Base-by-base conservation (phyloP, 1,140 invertebrate species). In the Drepana arcuata region DNA sequence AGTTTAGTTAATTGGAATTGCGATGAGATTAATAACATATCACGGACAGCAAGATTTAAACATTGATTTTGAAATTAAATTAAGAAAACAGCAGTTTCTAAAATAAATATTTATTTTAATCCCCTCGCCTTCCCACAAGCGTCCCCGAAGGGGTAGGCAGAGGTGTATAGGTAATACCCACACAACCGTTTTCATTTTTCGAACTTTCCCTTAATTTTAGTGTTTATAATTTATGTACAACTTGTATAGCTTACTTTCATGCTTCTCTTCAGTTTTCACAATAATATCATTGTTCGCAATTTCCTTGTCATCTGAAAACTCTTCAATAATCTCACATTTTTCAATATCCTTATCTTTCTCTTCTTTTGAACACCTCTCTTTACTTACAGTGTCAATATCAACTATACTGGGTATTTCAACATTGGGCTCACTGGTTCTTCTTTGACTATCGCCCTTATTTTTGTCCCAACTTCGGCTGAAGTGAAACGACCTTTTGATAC, bases 401-500 rank as follows among this genome's bases (percentile, higher is more conserved):
- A 65, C 42, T 14, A 58, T 41, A 44, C 52, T 62, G 7, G 65
- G 34, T 28, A 72, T 68, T 45, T 83, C 67, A 23, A 77, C 50
- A 15, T 58, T 64, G 6, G 83, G 81, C 47, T 84, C 81, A 58
- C 81, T 84, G 3, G 70, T 83, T 21, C 81, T 62, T 34, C 83
- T 64, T 38, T 71, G 69, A 41, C 29, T 53, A 12, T 80, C 75
- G 26, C 41, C 26, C 45, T 83, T 83, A 48, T 63, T 75, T 50
- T 80, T 83, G 35, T 83, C 83, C 41, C 69, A 62, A 54, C 65
- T 81, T 51, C 63, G 72, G 25, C 73, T 83, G 42, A 84, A 78
- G 37, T 78, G 70, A 24, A 83, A 80, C 6, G 80, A 84, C 49
- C 81, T 67, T 41, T 84, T 84, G 13, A 84, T 78, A 36, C 83